Evolutionary conservation across 1,140 invertebrate genomes (phyloP), one percentile per base, ranked within the genome.

Genomic region (Drosophila arizonae): DNA sequence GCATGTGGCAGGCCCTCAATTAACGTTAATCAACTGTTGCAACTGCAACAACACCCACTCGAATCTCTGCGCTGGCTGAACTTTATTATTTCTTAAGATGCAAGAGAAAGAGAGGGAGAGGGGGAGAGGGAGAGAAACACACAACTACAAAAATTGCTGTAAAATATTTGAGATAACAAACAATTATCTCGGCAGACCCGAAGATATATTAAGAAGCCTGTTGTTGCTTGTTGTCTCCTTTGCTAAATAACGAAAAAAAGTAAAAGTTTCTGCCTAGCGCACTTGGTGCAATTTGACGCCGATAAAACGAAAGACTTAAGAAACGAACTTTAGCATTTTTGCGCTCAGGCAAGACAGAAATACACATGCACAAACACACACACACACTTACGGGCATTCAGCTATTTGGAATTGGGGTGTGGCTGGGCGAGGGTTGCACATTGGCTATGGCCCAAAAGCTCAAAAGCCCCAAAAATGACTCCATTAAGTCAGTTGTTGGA

Each of bases 261-360:
- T 75, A 75, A 71, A 68, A 75, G 72, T 70, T 68, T 52, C 55
- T 66, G 66, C 55, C 63, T 45, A 71, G 60, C 46, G 50, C 62
- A 48, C 51, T 85, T 85, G 81, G 78, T 69, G 72, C 75, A 86
- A 86, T 46, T 73, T 57, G 28, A 63, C 54, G 48, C 71, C 64
- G 58, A 56, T 68, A 79, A 87, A 68, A 79, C 79, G 63, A 86
- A 87, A 74, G 82, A 87, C 79, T 79, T 86, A 77, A 36, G 82
- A 87, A 81, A 86, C 82, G 72, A 86, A 86, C 82, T 81, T 86
- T 70, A 76, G 52, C 71, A 81, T 69, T 68, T 56, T 77, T 84
- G 46, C 33, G 63, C 41, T 17, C 30, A 28, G 13, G 17, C 63
- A 65, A 65, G 26, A 45, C 28, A 36, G 28, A 28, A 48, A 60